Conservation (phyloP, 2,797 vertebrate species). For the Halcyon smyrnensis region DNA sequence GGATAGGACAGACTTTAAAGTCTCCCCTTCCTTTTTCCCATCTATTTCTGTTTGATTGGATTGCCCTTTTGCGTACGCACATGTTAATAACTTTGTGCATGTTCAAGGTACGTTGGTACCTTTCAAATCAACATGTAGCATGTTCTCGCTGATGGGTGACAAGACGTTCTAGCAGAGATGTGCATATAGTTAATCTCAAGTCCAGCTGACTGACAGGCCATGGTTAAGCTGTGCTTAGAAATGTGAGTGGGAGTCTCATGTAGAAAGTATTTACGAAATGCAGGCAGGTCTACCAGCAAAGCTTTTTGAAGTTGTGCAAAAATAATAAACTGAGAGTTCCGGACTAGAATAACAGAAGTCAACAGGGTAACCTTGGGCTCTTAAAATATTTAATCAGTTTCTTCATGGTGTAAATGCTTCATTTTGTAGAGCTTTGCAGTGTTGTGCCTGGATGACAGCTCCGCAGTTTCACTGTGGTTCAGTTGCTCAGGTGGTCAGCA, state of each 20-base stretch:
- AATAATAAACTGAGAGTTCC: not conserved
- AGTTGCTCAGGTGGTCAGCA: not conserved
- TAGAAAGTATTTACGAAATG: not conserved
- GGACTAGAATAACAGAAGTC: not conserved
- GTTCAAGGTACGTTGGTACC: not conserved
- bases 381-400: not conserved
- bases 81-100: not conserved
- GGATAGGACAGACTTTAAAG: not conserved
- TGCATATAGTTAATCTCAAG: fast-evolving
- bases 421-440: not conserved
- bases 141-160: not conserved
- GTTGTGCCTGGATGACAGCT: not conserved
- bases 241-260: not conserved
- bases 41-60: not conserved
- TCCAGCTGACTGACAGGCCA: not conserved
- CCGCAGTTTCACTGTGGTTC: not conserved
- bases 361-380: not conserved
- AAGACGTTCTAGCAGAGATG: not conserved
- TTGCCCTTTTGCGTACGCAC: not conserved
- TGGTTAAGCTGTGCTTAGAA: not conserved
- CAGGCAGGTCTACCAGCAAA: not conserved
- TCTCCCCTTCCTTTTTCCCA: not conserved
- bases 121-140: not conserved
- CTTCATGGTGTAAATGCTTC: not conserved
- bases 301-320: not conserved